Evolutionary conservation across 2,797 vertebrate species (phyloP).

Genomic region (Melanotaenia pygmaea): DNA sequence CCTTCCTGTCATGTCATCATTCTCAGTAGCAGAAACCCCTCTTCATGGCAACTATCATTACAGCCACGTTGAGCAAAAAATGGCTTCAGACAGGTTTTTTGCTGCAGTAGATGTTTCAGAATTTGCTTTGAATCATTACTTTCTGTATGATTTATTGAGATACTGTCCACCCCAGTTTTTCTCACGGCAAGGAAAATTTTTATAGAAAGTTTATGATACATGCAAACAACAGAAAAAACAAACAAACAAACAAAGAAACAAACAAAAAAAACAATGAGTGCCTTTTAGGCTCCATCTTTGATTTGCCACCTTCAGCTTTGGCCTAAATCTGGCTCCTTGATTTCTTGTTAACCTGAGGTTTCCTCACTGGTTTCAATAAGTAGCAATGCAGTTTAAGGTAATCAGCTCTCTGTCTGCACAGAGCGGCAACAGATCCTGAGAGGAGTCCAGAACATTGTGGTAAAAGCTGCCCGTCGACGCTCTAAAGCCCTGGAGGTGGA

Average conservation of each 20-base stretch:
- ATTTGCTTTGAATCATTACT: neutral
- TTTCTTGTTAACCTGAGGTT: neutral
- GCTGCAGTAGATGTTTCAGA: neutral
- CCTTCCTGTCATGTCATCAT: neutral
- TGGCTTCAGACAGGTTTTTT: neutral
- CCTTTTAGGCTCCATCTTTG: neutral
- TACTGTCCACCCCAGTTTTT: neutral
- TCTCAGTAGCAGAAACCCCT: neutral
- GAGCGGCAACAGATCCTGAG: slow-evolving; percentile 86
- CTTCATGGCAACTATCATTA: neutral
- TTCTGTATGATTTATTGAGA: neutral
- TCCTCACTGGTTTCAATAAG: no score
- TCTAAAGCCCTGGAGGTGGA: slow-evolving; percentile 84
- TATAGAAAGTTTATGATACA: neutral
- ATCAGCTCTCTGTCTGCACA: slow-evolving; percentile 42
- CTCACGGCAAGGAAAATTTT: neutral
- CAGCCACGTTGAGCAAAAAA: neutral
- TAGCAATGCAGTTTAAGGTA: neutral
- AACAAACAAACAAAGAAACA: neutral
- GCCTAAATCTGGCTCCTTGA: neutral
- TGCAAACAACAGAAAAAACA: neutral
- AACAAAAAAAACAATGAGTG: neutral
- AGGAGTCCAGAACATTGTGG: slow-evolving; percentile 84
- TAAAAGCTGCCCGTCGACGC: slow-evolving; percentile 84
- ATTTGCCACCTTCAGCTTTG: neutral